Conservation (phyloP, 1,140 invertebrate species). For the Caenorhabditis tropicalis region DNA sequence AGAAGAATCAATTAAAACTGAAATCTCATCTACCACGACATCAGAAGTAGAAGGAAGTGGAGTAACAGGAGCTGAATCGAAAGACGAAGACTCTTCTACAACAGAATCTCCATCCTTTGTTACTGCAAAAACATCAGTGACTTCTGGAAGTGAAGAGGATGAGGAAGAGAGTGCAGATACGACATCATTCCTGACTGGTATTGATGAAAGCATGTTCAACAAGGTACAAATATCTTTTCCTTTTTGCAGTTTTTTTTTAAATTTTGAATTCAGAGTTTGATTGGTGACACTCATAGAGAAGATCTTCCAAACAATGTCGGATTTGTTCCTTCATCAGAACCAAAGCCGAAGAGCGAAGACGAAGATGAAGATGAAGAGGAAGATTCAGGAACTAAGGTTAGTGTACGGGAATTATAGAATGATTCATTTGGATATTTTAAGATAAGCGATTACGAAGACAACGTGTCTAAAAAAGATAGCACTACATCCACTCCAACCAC, state of each 20-base stretch:
- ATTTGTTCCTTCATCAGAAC: conserved; percentile 51
- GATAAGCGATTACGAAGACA: conserved; percentile 35
- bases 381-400: neutral
- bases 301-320: conserved; percentile 48
- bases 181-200: neutral
- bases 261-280: conserved; percentile 4
- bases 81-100: conserved; percentile 1
- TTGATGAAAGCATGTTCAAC: conserved; percentile 40
- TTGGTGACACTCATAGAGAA: conserved; percentile 1
- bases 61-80: neutral
- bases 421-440: neutral
- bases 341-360: neutral
- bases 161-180: neutral
- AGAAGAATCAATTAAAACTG: neutral
- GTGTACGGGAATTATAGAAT: too few relatives aligned
- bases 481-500: neutral
- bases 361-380: conserved; percentile 44
- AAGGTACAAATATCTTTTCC: neutral
- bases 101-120: neutral
- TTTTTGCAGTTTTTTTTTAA: too few relatives aligned
- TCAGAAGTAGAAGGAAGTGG: conserved; percentile 29
- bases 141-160: neutral
- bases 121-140: neutral
- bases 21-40: neutral
- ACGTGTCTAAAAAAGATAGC: conserved; percentile 17